Evolutionary conservation across 1,140 invertebrate genomes (phyloP).

Genomic region (Campoletis sonorensis): DNA sequence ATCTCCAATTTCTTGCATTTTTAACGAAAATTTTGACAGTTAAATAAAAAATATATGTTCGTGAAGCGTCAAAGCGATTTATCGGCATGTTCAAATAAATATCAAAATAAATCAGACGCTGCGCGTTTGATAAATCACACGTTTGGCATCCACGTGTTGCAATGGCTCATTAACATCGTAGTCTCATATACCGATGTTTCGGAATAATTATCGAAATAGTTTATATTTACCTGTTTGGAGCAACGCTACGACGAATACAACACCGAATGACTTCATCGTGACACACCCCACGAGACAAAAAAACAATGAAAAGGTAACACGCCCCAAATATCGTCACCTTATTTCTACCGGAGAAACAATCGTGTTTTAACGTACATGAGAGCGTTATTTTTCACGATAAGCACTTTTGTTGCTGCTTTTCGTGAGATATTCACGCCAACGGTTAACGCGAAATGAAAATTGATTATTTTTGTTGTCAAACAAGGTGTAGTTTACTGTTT

Average conservation of each 20-base stretch:
- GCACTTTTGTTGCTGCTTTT: not conserved
- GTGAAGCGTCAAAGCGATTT: not conserved
- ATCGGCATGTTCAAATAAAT: not conserved
- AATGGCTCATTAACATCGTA: not conserved
- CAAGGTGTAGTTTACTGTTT: not conserved
- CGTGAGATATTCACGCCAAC: not conserved
- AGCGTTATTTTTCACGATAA: not conserved
- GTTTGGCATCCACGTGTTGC: not conserved
- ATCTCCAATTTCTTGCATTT: not conserved
- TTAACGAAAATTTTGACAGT: not conserved
- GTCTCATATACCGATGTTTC: not conserved
- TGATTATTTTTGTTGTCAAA: conserved; percentile 37
- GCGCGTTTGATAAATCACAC: not conserved
- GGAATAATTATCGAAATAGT: not conserved
- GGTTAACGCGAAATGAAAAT: not conserved
- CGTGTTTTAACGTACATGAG: not conserved
- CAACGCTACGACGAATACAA: conserved; percentile 50
- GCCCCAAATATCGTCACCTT: conserved; percentile 43
- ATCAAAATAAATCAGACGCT: not conserved
- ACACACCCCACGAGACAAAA: conserved; percentile 56
- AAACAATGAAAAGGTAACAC: conserved; percentile 43
- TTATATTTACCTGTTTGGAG: conserved; percentile 58
- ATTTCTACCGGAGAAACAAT: conserved; percentile 8
- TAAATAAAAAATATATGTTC: not conserved
- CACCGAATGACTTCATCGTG: conserved; percentile 57